Evolutionary conservation across 2,888 invertebrate species (phyloP).

Genomic region (Macrophya annulata): DNA sequence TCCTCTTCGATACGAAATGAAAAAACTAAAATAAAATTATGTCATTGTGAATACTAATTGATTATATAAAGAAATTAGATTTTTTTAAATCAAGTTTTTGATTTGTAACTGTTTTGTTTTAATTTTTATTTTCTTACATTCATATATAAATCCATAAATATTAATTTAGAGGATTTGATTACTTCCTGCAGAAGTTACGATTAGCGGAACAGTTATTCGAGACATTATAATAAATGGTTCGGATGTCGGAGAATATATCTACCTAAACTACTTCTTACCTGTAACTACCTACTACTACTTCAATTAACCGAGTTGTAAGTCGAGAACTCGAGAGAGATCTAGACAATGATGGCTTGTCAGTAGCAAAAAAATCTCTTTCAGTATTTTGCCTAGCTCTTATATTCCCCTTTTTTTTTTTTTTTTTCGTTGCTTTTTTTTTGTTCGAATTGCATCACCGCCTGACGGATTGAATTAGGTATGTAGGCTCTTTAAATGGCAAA

Average conservation of each 20-base stretch:
- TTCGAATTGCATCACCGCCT: neutral
- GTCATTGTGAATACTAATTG: no score
- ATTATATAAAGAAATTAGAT: neutral
- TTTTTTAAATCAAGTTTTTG: neutral
- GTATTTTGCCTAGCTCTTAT: neutral
- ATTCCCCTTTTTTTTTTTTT: neutral
- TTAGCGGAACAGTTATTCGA: conserved; percentile 11
- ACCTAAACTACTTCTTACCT: neutral
- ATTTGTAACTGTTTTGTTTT: neutral
- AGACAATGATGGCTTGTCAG: conserved; percentile 36
- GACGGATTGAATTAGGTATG: conserved; percentile 38
- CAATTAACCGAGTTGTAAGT: conserved; percentile 22
- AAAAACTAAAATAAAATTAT: no score
- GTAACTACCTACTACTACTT: neutral
- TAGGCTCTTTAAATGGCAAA: conserved; percentile 9
- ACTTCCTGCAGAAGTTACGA: neutral
- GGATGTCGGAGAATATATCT: neutral
- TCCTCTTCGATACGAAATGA: no score
- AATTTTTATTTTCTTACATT: no score
- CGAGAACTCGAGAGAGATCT: neutral
- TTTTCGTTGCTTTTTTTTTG: neutral
- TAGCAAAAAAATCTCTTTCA: conserved; percentile 25
- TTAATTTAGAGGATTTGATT: neutral
- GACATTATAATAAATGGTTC: conserved; percentile 12
- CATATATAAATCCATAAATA: no score